Conservation (phyloP, 2,113 vertebrate genomes). For the Shinisaurus crocodilurus region DNA sequence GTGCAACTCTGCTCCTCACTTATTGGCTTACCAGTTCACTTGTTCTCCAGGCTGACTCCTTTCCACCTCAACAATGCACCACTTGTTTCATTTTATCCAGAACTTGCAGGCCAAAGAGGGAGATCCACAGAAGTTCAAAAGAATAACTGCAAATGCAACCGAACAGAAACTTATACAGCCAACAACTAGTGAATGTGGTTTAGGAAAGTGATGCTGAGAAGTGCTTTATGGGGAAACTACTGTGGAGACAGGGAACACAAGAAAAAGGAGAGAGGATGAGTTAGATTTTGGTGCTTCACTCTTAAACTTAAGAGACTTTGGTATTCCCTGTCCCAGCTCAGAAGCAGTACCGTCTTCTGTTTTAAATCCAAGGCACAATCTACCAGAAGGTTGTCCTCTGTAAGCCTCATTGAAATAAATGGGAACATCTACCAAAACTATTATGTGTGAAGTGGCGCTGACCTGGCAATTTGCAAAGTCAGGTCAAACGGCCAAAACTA, state of each 20-base stretch:
- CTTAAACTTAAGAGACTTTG: neutral
- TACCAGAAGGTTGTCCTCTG: too few relatives aligned
- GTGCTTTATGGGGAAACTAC: neutral
- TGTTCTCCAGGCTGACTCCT: neutral
- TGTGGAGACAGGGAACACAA: neutral
- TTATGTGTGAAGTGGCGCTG: too few relatives aligned
- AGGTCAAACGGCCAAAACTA: neutral
- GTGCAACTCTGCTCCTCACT: too few relatives aligned
- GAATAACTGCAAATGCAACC: neutral
- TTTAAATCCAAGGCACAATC: slow-evolving; percentile 54
- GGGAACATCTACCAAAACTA: too few relatives aligned
- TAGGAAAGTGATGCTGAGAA: neutral
- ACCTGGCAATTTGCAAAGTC: too few relatives aligned
- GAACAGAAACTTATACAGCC: too few relatives aligned
- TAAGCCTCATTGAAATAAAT: too few relatives aligned
- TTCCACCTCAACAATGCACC: neutral
- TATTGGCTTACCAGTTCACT: neutral
- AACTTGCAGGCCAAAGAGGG: neutral
- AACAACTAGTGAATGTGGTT: neutral
- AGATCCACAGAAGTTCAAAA: neutral
- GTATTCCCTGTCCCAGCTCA: slow-evolving; percentile 63
- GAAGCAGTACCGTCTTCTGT: slow-evolving; percentile 69
- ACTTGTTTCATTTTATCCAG: neutral
- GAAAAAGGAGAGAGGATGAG: neutral
- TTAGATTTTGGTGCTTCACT: neutral